Evolutionary conservation across 2,113 vertebrate species (phyloP).

Genomic region (Melanotaenia duboulayi): DNA sequence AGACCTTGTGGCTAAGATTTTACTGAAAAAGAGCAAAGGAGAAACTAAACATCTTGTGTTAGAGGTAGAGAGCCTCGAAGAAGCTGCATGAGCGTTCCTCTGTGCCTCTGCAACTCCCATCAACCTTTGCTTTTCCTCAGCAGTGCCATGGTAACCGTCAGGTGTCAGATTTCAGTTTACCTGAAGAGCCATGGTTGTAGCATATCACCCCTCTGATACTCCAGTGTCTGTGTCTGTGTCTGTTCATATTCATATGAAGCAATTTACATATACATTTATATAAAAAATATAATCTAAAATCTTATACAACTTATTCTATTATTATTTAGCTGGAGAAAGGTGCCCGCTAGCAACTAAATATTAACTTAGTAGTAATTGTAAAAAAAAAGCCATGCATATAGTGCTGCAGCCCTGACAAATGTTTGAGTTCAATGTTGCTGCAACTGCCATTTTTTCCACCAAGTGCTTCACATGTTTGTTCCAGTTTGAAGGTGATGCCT

Average conservation of each 20-base stretch:
- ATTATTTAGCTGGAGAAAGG: too few relatives aligned
- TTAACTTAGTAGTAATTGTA: too few relatives aligned
- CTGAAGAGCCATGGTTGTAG: slow-evolving; percentile 36
- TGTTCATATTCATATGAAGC: neutral
- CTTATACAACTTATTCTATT: too few relatives aligned
- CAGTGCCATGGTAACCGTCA: slow-evolving; percentile 69
- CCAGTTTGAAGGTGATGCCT: too few relatives aligned
- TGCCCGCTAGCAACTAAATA: too few relatives aligned
- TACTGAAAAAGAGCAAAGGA: neutral
- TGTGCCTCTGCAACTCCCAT: slow-evolving; percentile 46
- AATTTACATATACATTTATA: neutral
- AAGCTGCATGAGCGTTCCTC: slow-evolving; percentile 19
- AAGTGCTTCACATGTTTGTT: too few relatives aligned
- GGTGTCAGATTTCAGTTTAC: slow-evolving; percentile 71
- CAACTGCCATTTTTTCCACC: too few relatives aligned
- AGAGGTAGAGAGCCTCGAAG: neutral
- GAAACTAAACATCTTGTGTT: neutral
- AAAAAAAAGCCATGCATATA: too few relatives aligned
- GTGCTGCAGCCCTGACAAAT: too few relatives aligned
- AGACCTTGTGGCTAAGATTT: neutral
- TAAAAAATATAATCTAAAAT: too few relatives aligned
- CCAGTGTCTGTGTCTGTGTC: neutral
- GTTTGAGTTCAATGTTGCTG: too few relatives aligned
- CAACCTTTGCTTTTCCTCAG: slow-evolving; percentile 55
- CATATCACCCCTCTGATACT: slow-evolving; percentile 34